Evolutionary conservation across 2,888 invertebrate genomes (phyloP).

Genomic region (Gari tellinella): DNA sequence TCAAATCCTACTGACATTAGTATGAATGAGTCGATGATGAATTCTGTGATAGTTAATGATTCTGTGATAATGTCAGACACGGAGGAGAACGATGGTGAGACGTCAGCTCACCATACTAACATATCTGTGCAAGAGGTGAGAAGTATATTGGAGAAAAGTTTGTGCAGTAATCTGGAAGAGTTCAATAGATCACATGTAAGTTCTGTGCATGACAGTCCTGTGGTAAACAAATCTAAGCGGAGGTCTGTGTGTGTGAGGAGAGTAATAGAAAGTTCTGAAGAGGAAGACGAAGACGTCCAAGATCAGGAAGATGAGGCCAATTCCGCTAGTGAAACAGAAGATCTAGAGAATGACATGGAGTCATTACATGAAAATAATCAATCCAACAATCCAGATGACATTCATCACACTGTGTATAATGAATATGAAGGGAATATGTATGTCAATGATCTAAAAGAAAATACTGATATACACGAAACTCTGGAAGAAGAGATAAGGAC

Average conservation of each 20-base stretch:
- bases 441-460: not conserved
- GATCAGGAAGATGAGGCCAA: slow-evolving; percentile 6
- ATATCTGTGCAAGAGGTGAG: slow-evolving; percentile 41
- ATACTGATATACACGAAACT: slow-evolving; percentile 4
- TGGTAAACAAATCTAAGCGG: slow-evolving; percentile 1
- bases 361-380: no score
- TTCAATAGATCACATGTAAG: slow-evolving; percentile 2
- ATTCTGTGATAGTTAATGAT: slow-evolving; percentile 38
- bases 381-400: no score
- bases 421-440: no score
- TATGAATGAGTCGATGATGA: slow-evolving; percentile 7
- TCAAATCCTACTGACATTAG: slow-evolving; percentile 4
- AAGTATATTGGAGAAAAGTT: slow-evolving; percentile 49
- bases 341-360: no score
- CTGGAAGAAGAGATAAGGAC: not conserved
- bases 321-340: not conserved
- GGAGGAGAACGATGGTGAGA: slow-evolving; percentile 9
- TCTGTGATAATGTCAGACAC: slow-evolving; percentile 22
- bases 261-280: slow-evolving; percentile 66
- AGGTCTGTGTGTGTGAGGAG: slow-evolving; percentile 44
- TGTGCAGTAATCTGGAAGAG: slow-evolving; percentile 27
- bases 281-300: slow-evolving; percentile 58
- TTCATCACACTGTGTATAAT: not conserved
- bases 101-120: slow-evolving; percentile 24
- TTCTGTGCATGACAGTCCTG: slow-evolving; percentile 3